A percentile compares a stretch with the other conserved stretches of the same genome.
Evolutionary conservation across 2,888 invertebrate species (phyloP).

Genomic region (Halictus ligatus): DNA sequence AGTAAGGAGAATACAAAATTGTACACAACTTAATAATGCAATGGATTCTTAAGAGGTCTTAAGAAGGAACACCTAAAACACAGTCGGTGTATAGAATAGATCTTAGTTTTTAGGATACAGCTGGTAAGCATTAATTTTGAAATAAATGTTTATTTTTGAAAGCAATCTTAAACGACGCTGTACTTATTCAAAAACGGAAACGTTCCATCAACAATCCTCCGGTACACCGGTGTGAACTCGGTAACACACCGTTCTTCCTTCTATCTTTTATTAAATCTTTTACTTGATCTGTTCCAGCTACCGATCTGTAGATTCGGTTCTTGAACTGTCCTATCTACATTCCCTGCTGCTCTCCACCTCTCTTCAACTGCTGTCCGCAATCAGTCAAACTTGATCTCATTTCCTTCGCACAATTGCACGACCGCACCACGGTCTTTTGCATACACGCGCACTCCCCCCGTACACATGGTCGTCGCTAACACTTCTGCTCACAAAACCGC

Average conservation of each 20-base stretch:
- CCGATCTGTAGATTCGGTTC: conserved; percentile 60
- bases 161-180: conserved; percentile 75
- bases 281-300: conserved; percentile 45
- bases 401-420: conserved; percentile 79
- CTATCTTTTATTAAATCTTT: conserved; percentile 21
- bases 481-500: conserved; percentile 31
- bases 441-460: conserved; percentile 13
- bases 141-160: conserved; percentile 84
- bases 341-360: conserved; percentile 52
- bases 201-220: background rate
- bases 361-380: conserved; percentile 68
- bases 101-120: conserved; percentile 82
- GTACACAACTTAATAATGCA: conserved; percentile 75
- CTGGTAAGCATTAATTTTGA: conserved; percentile 84
- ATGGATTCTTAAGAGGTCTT: conserved; percentile 72
- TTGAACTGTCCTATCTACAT: conserved; percentile 60
- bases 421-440: conserved; percentile 44
- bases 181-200: conserved; percentile 49
- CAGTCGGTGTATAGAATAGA: conserved; percentile 79
- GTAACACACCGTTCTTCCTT: background rate
- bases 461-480: conserved; percentile 44
- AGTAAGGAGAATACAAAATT: conserved; percentile 50
- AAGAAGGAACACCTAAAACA: conserved; percentile 76
- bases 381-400: conserved; percentile 82
- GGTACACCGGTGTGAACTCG: background rate